Evolutionary conservation across 2,113 vertebrate species (phyloP), one percentile per base, ranked within the genome.

Genomic region (Hypomesus transpacificus): DNA sequence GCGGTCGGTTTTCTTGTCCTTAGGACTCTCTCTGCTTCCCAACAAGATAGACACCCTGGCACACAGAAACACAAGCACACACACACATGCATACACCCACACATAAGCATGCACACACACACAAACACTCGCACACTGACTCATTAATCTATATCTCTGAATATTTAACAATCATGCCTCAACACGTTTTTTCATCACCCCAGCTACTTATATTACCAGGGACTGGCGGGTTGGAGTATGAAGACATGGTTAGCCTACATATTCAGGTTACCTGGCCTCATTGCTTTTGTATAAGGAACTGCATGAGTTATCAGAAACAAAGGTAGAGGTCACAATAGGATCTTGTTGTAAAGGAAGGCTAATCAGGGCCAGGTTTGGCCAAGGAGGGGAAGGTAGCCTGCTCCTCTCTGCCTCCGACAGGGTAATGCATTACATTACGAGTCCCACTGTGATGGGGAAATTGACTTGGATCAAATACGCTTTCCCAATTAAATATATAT

Each of bases 241-340:
- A 46, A 50, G 24, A 22, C 62, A 59, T 71, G 69, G 22, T 31
- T 31, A 54, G 68, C 22, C 58, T 64, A 46, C 20, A 66, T 68
- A 68, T 71, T 79, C 72, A 79, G 31, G 77, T 74, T 74, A 78
- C 75, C 16, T 58, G 22, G 53, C 50, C 68, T 61, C 54, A 79
- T 79, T 71, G 56, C 68, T 71, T 75, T 79, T 74, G 76, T 70
- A 75, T 75, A 62, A 75, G 73, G 68, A 66, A 57, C 63, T 79
- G 77, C 73, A 66, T 70, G 72, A 69, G 68, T 75, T 75, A 56
- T 58, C 63, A 26, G 62, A 75, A 26, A 79, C 73, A 75, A 79
- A 70, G 34, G 68, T 26, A 4, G 46, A 69, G 22, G 62, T 51
- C 53, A 70, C 66, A 74, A 65, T 74, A 52, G 67, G 60, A 20